Conservation (phyloP, 64 coral and sea anemone genomes). For the Cladopsammia gracilis region DNA sequence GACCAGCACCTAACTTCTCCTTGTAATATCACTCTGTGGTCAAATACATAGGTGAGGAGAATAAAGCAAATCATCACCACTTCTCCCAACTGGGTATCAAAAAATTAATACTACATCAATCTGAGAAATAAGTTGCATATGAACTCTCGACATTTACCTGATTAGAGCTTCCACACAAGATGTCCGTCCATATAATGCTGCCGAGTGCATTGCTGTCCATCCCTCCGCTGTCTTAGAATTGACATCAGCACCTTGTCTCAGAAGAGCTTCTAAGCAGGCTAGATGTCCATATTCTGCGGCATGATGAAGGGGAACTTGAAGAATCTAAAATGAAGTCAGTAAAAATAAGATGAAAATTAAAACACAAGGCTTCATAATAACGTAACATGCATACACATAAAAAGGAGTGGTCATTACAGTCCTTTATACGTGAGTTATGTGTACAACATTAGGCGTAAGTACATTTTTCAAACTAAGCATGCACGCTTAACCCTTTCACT, state of each 20-base stretch:
- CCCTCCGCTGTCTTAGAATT: conserved; percentile 88
- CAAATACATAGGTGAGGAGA: too few species aligned
- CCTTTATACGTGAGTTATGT: too few species aligned
- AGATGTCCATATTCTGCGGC: conserved; percentile 94
- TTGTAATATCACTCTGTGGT: too few species aligned
- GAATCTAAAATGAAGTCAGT: conserved; percentile 53
- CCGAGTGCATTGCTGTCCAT: conserved; percentile 94
- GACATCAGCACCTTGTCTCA: conserved; percentile 90
- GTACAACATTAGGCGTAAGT: too few species aligned
- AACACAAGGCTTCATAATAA: neutral
- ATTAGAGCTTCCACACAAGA: conserved; percentile 88
- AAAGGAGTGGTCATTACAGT: too few species aligned
- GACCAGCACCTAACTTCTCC: too few species aligned
- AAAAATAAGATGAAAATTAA: neutral
- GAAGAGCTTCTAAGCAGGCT: conserved; percentile 89
- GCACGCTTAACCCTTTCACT: too few species aligned
- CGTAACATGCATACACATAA: neutral
- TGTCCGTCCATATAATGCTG: conserved; percentile 86
- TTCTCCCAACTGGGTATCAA: too few species aligned
- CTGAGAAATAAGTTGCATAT: too few species aligned
- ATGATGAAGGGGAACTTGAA: conserved; percentile 95
- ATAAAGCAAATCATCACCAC: too few species aligned
- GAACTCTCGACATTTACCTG: conserved; percentile 40
- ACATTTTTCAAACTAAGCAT: too few species aligned
- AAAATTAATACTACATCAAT: too few species aligned